Evolutionary conservation across 2,888 invertebrate species (phyloP).

Genomic region (Linnaemya vulpina): DNA sequence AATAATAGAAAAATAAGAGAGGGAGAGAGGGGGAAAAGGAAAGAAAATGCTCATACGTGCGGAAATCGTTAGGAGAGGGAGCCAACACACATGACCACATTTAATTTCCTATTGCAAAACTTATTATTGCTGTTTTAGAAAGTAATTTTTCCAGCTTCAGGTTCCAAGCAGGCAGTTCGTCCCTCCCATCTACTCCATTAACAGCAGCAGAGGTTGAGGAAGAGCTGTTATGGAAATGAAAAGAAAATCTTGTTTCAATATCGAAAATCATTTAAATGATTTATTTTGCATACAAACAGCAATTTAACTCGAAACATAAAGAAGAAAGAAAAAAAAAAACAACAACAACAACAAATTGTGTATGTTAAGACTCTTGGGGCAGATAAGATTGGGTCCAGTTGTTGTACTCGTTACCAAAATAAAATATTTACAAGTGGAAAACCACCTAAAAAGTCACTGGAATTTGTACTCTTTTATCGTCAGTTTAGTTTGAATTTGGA

Average conservation of each 20-base stretch:
- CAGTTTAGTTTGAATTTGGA: conserved; percentile 24
- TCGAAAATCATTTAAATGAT: conserved; percentile 71
- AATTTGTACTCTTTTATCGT: not conserved
- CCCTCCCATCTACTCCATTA: not conserved
- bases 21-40: not conserved
- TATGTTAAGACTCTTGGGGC: conserved; percentile 61
- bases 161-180: not conserved
- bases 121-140: conserved; percentile 1
- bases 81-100: conserved; percentile 55
- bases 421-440: not conserved
- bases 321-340: too few species aligned
- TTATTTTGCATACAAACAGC: conserved; percentile 73
- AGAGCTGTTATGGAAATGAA: conserved; percentile 23
- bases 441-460: not conserved
- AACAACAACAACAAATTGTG: conserved; percentile 34
- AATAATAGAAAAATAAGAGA: not conserved
- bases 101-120: conserved; percentile 67
- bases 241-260: conserved; percentile 61
- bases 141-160: conserved; percentile 11
- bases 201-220: not conserved
- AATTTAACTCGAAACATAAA: conserved; percentile 56
- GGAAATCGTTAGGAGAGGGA: not conserved
- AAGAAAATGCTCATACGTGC: not conserved
- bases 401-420: not conserved
- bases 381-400: conserved; percentile 56